A percentile compares a stretch with the other conserved stretches of the same genome.
These are phyloP conservation scores for Lutraria lutraria DNA, from an alignment of 2,888 invertebrate genomes.

Conservation along the genomic window DNA sequence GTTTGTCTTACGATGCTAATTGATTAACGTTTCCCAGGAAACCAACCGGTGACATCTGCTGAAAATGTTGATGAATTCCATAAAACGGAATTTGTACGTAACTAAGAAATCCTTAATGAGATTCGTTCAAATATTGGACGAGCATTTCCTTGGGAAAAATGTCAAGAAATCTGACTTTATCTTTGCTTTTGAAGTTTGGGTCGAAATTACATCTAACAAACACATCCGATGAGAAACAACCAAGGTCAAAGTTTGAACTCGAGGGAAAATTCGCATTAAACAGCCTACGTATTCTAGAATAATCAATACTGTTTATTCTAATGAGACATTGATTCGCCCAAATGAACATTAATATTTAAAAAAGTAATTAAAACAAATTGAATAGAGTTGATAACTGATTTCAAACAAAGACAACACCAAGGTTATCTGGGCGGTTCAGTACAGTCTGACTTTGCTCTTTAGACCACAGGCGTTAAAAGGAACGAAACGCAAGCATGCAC, in stretches of 20 bases:
- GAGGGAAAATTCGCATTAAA: too few species aligned
- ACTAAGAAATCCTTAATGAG: not conserved
- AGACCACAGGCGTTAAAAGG: not conserved
- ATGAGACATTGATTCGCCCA: not conserved
- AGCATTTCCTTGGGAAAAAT: not conserved
- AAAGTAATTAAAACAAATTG: not conserved
- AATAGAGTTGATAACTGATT: slow-evolving; percentile 1
- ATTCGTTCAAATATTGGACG: not conserved
- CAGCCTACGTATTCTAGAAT: not conserved
- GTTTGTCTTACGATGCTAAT: slow-evolving; percentile 34
- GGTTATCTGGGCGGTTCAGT: not conserved
- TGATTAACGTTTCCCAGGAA: not conserved
- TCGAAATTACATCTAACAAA: not conserved
- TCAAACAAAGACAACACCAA: not conserved
- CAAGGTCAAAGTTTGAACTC: not conserved
- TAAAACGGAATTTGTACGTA: not conserved
- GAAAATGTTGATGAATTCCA: not conserved
- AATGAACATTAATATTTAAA: not conserved
- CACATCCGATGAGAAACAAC: not conserved
- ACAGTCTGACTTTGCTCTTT: too few species aligned
- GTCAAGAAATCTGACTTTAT: not conserved
- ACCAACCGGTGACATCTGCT: not conserved
- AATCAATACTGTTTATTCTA: not conserved
- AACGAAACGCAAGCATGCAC: not conserved
- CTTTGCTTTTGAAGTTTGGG: not conserved